Conservation (phyloP, 2,888 invertebrate species). For the Parascotia fuliginaria region DNA sequence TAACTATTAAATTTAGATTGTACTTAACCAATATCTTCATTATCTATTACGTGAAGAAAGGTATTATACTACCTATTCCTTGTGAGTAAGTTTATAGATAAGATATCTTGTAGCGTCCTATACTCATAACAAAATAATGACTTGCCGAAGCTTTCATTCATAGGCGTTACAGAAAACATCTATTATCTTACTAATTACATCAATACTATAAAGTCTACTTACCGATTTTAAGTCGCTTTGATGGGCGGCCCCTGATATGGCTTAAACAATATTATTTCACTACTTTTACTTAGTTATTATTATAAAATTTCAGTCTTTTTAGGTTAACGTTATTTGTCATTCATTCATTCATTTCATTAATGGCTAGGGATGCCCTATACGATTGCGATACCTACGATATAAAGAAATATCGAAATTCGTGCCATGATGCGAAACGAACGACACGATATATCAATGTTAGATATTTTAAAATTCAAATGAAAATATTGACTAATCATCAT, state of each 20-base stretch:
- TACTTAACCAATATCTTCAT: no score
- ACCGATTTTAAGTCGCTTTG: slow-evolving; percentile 20
- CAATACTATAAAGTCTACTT: slow-evolving; percentile 18
- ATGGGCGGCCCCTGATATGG: slow-evolving; percentile 25
- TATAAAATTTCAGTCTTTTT: slow-evolving; percentile 71
- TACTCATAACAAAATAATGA: slow-evolving; percentile 21
- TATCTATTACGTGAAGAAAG: no score
- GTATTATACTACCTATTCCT: no score
- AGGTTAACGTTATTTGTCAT: slow-evolving; percentile 73
- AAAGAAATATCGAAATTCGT: no score
- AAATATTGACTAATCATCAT: no score
- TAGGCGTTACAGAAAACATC: slow-evolving; percentile 23
- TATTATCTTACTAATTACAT: slow-evolving; percentile 2
- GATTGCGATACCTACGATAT: no score
- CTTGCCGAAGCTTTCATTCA: slow-evolving; percentile 10
- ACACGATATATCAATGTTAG: no score
- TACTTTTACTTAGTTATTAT: slow-evolving; percentile 55
- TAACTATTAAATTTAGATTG: no score
- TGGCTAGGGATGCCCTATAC: no score
- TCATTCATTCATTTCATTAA: no score
- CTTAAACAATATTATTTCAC: slow-evolving; percentile 24
- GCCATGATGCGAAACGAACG: no score
- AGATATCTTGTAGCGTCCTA: slow-evolving; percentile 13
- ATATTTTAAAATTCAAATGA: no score
- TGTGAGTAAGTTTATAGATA: slow-evolving; percentile 2